Conservation (phyloP, 2,113 vertebrate species). For the Xerus inauris region DNA sequence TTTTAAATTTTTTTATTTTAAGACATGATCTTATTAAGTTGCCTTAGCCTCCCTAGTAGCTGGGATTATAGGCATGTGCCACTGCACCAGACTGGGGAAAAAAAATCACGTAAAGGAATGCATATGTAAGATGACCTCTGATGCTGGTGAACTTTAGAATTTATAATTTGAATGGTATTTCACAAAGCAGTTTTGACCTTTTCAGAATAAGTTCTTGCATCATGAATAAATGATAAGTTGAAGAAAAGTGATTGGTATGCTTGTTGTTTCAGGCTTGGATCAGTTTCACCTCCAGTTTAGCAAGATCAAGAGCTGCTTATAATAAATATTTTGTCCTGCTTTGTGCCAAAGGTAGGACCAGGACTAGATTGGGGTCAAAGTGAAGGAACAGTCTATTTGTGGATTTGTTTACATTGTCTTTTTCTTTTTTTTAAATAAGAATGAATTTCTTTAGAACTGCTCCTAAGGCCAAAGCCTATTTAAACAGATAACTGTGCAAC, state of each 20-base stretch:
- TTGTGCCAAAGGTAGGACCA: background rate
- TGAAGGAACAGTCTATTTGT: background rate
- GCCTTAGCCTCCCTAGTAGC: background rate
- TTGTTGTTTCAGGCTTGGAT: background rate
- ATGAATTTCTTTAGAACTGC: background rate
- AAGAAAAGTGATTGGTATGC: background rate
- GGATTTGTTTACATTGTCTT: background rate
- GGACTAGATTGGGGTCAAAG: background rate
- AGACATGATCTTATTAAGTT: background rate
- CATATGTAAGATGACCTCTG: background rate
- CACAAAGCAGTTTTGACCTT: slow-evolving; percentile 26
- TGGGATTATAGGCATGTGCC: background rate
- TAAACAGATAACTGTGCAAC: background rate
- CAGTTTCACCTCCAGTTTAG: background rate
- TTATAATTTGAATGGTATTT: background rate
- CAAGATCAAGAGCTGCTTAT: background rate
- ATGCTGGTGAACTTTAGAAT: background rate
- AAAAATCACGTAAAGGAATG: background rate
- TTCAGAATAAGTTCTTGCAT: background rate
- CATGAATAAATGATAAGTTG: background rate
- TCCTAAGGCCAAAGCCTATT: background rate
- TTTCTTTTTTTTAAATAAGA: background rate
- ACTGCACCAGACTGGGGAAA: background rate
- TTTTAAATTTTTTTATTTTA: background rate
- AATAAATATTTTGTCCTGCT: background rate